phyloP scores from a whole-genome alignment of 2,113 vertebrate genomes.

The Rhodinocichla rosea region DNA sequence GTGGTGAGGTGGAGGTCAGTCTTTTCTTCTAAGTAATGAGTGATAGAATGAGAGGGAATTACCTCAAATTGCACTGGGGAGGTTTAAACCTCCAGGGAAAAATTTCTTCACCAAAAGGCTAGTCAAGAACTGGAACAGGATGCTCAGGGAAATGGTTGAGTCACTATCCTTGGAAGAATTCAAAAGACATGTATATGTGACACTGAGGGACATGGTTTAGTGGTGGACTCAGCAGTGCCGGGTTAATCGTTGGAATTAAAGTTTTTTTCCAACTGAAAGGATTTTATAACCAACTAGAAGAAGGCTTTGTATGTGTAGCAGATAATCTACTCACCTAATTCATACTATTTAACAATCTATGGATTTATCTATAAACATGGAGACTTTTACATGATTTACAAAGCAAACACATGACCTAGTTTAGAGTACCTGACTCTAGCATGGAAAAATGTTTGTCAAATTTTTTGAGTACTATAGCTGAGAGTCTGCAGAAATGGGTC shows the following conservation, averaged over 20 bases:
- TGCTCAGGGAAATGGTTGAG: background rate
- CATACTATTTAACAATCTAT: background rate
- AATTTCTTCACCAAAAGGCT: background rate
- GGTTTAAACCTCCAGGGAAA: background rate
- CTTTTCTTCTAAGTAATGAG: background rate
- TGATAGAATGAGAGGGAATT: background rate
- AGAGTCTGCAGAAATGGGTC: background rate
- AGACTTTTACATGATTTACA: conserved; percentile 33
- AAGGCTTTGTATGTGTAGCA: background rate
- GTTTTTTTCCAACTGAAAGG: background rate
- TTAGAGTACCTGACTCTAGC: background rate
- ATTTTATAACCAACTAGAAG: background rate
- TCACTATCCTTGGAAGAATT: background rate
- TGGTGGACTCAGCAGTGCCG: too few species aligned
- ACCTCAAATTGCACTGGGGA: background rate
- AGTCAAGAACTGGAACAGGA: background rate
- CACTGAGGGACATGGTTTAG: background rate
- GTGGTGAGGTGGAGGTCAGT: background rate
- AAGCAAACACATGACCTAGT: background rate
- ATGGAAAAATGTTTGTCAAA: conserved; percentile 55
- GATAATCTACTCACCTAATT: conserved; percentile 1
- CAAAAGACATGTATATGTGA: background rate
- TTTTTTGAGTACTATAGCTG: background rate
- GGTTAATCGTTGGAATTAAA: fast-evolving
- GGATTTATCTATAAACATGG: conserved; percentile 41